Conservation (phyloP, 2,888 invertebrate genomes). For the Ceramica pisi region DNA sequence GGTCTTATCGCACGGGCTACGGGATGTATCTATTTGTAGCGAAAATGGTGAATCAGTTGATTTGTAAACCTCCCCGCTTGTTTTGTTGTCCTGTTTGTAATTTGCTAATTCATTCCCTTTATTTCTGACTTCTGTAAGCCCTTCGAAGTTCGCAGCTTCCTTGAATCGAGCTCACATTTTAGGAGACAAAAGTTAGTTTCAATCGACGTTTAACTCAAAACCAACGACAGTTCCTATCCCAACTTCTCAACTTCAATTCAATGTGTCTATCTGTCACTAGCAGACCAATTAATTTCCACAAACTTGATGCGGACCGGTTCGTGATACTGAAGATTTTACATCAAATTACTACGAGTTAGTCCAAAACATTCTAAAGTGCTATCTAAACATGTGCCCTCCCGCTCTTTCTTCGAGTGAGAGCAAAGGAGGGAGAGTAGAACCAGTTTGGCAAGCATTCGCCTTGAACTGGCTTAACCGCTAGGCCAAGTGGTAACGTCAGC, state of each 20-base stretch:
- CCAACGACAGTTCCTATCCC: not conserved
- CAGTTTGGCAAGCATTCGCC: slow-evolving; percentile 74
- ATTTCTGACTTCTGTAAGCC: no score
- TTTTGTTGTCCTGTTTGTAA: not conserved
- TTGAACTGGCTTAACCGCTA: slow-evolving; percentile 78
- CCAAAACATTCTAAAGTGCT: slow-evolving; percentile 60
- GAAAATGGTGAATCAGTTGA: not conserved
- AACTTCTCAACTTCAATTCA: slow-evolving; percentile 27
- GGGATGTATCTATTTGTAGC: not conserved
- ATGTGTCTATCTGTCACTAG: slow-evolving; percentile 8
- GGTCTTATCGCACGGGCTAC: no score
- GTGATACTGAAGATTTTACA: slow-evolving; percentile 49
- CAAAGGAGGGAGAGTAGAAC: slow-evolving; percentile 67
- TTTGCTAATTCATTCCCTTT: not conserved
- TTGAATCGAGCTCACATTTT: not conserved
- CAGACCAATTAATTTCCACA: slow-evolving; percentile 31
- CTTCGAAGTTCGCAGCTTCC: no score
- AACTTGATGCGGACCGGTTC: slow-evolving; percentile 19
- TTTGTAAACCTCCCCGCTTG: not conserved
- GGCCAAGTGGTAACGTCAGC: slow-evolving; percentile 57
- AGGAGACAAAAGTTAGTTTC: not conserved
- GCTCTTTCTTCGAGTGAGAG: slow-evolving; percentile 54
- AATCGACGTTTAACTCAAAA: slow-evolving; percentile 4
- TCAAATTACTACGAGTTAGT: slow-evolving; percentile 53
- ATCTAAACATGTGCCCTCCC: slow-evolving; percentile 63